phyloP scores from a whole-genome alignment of 1,140 invertebrate genomes.

The Drosophila suzukii region DNA sequence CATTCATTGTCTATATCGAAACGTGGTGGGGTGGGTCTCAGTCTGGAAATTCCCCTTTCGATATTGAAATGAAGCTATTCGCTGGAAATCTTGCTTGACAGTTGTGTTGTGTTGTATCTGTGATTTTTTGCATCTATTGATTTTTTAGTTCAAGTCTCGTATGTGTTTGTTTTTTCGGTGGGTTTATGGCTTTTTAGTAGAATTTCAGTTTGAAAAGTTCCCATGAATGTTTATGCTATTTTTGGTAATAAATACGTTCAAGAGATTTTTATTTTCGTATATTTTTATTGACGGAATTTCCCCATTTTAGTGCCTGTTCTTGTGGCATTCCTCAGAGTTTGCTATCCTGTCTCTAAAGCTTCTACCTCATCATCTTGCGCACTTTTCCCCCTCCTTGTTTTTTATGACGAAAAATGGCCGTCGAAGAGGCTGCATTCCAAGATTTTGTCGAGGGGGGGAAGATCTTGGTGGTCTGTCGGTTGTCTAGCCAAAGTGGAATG shows the following conservation, averaged over 20 bases:
- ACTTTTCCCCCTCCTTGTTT: slow-evolving; percentile 9
- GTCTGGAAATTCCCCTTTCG: slow-evolving; percentile 25
- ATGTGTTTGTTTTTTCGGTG: neutral
- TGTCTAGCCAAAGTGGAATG: slow-evolving; percentile 59
- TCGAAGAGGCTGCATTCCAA: slow-evolving; percentile 39
- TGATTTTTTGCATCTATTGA: slow-evolving; percentile 13
- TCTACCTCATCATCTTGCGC: slow-evolving; percentile 1
- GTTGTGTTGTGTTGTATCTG: slow-evolving; percentile 9
- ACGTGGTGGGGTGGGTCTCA: neutral
- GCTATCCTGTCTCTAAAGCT: neutral
- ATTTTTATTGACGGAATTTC: neutral
- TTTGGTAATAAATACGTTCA: neutral
- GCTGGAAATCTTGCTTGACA: slow-evolving; percentile 27
- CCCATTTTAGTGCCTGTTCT: neutral
- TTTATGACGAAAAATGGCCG: slow-evolving; percentile 46
- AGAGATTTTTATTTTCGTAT: neutral
- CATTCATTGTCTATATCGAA: slow-evolving; percentile 30
- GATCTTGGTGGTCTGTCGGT: slow-evolving; percentile 56
- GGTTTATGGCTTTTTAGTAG: slow-evolving; percentile 3
- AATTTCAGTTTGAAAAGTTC: neutral
- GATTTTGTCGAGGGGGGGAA: slow-evolving; percentile 25
- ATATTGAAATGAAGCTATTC: slow-evolving; percentile 21
- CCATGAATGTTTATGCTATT: neutral
- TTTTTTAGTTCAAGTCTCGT: slow-evolving; percentile 10
- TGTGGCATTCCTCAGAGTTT: slow-evolving; percentile 29